Percentiles rank a stretch among this genome's conserved stretches.
These are phyloP conservation scores for Thunnus albacares DNA, from an alignment of 2,797 vertebrate genomes.

Conservation along the genomic window DNA sequence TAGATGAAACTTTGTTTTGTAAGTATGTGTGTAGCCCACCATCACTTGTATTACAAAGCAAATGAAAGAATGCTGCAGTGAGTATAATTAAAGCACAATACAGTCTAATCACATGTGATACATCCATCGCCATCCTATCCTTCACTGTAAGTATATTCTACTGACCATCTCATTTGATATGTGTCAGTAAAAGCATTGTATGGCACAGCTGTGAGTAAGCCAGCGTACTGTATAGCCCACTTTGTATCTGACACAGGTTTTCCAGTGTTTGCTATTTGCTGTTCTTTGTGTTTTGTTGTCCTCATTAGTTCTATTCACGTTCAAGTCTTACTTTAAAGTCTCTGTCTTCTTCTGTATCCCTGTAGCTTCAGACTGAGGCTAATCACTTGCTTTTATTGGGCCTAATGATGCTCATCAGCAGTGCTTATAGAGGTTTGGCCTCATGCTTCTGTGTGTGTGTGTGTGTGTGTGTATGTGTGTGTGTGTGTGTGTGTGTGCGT, in stretches of 20 bases:
- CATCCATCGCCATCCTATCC: no score
- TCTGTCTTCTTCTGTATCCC: constrained; percentile 16
- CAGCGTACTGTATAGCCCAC: not conserved
- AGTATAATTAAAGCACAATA: no score
- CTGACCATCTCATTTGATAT: no score
- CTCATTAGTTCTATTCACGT: constrained; percentile 24
- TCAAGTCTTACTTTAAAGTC: constrained; percentile 21
- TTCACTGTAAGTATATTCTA: no score
- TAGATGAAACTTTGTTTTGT: no score
- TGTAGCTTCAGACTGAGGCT: constrained; percentile 32
- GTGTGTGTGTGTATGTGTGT: constrained; percentile 16
- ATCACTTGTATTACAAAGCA: no score
- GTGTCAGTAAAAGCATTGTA: no score
- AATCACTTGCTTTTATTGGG: constrained; percentile 66
- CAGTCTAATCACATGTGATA: no score
- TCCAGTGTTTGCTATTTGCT: constrained; percentile 5
- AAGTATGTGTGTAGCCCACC: no score
- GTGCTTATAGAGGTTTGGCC: constrained; percentile 36
- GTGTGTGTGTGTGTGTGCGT: constrained; percentile 18
- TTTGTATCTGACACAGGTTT: not conserved
- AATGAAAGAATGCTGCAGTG: no score
- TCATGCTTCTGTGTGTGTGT: constrained; percentile 18
- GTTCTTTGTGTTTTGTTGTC: constrained; percentile 15
- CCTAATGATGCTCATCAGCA: constrained; percentile 59
- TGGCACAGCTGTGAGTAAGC: not conserved